phyloP scores from a whole-genome alignment of 2,797 vertebrate species.

The Enteromius radiatus region DNA sequence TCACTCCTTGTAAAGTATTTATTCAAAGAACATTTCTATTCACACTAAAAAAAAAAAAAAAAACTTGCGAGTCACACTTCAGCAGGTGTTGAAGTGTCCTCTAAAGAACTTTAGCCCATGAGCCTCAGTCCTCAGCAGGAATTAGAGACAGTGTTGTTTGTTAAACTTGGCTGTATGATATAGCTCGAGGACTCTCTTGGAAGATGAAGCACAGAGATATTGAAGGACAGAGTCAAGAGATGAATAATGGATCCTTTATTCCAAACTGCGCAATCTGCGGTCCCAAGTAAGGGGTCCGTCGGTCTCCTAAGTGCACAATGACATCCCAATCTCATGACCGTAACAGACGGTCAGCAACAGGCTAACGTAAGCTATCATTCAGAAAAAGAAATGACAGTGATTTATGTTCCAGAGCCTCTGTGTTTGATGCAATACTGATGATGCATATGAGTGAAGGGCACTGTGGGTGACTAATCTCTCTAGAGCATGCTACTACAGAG shows the following conservation, averaged over 20 bases:
- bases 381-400: slow-evolving; percentile 51
- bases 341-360: slow-evolving; percentile 8
- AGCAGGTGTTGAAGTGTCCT: slow-evolving; percentile 16
- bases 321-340: slow-evolving; percentile 17
- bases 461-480: slow-evolving; percentile 56
- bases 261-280: neutral
- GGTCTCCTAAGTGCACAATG: neutral
- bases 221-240: neutral
- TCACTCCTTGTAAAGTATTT: slow-evolving; percentile 7
- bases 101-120: slow-evolving; percentile 26
- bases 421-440: slow-evolving; percentile 44
- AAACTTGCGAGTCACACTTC: neutral
- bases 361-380: slow-evolving; percentile 35
- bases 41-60: neutral
- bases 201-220: neutral
- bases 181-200: neutral
- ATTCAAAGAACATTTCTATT: slow-evolving; percentile 7
- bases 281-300: neutral
- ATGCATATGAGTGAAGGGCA: slow-evolving; percentile 52
- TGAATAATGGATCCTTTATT: slow-evolving; percentile 9
- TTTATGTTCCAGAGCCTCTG: slow-evolving; percentile 31
- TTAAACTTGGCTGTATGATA: neutral
- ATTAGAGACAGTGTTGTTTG: slow-evolving; percentile 8
- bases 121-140: neutral
- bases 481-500: slow-evolving; percentile 39